Base-by-base conservation (phyloP, 1,140 invertebrate genomes). In the Drosophila equinoxialis region DNA sequence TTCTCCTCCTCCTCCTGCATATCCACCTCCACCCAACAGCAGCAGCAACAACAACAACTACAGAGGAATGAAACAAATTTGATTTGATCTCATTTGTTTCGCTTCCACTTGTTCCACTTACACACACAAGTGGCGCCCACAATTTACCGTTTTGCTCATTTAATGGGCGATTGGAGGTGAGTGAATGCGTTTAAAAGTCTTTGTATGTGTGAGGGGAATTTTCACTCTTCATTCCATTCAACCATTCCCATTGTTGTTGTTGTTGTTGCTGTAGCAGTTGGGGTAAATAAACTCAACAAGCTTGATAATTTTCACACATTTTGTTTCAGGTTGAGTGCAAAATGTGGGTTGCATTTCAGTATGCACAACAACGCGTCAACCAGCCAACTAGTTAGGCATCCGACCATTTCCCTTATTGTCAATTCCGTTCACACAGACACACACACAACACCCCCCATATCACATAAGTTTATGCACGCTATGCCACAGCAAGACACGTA, bases 401-500 rank as follows among this genome's bases (percentile, higher is more conserved):
- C 45, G 14, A 51, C 45, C 45, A 51, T 51, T 51, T 51, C 20
- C 45, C 45, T 51, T 23, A 51, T 51, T 51, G 45, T 51, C 45
- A 51, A 51, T 51, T 51, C 45, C 45, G 11, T 6, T 17, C 17
- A 51, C 45, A 51, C 17, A 48, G 17, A 30, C 30, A 26, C 6
- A 30, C 30, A 5, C 6, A 37, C 7, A 37, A 11, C 35, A 37
- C 17, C 45, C 7, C 13, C 30, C 30, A 30, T 23, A 30, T 30
- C 30, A 69, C 39, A 51, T 65, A 72, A 14, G 62, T 69, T 58
- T 66, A 74, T 63, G 17, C 59, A 26, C 17, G 6, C 10, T 17
- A 23, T 20, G 14, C 6, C 7, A 51, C 17, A 20, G 23, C 17
- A 37, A 8, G 35, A 37, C 35, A 37, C 35, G 35, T 30, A 30